Evolutionary conservation across 2,888 invertebrate genomes (phyloP).

Genomic region (Pyrgus malvae): DNA sequence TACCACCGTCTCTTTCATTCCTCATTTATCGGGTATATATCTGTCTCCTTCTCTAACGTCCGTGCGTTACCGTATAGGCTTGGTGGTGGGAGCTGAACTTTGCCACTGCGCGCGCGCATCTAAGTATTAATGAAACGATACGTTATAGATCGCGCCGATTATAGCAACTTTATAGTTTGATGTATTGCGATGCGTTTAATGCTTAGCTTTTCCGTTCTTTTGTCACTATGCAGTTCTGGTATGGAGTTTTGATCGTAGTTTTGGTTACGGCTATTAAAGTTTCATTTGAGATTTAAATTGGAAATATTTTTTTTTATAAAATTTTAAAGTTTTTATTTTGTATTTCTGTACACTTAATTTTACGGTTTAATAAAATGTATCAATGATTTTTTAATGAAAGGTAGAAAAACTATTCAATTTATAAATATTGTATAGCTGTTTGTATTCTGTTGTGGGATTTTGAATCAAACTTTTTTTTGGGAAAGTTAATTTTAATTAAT

Average conservation of each 20-base stretch:
- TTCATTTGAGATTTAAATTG: no score
- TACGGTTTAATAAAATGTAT: no score
- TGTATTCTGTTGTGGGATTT: no score
- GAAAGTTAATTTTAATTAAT: no score
- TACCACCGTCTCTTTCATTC: constrained; percentile 53
- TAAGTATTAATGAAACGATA: constrained; percentile 70
- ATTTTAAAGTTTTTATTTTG: no score
- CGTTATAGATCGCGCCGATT: constrained; percentile 72
- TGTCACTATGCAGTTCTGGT: constrained; percentile 3
- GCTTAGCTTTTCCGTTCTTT: constrained; percentile 5
- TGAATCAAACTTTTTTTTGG: no score
- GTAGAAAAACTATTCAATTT: no score
- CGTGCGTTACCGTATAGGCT: constrained; percentile 63
- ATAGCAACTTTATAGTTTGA: constrained; percentile 52
- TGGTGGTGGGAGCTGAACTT: constrained; percentile 76
- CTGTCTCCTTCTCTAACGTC: constrained; percentile 60
- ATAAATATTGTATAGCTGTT: no score
- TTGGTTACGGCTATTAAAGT: background rate
- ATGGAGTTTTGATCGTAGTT: background rate
- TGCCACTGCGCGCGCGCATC: constrained; percentile 59
- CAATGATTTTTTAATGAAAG: no score
- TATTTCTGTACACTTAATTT: no score
- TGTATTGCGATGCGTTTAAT: constrained; percentile 21
- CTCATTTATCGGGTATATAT: background rate
- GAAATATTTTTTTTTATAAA: no score